Conservation (phyloP, 2,113 vertebrate genomes). For the Monopterus albus region DNA sequence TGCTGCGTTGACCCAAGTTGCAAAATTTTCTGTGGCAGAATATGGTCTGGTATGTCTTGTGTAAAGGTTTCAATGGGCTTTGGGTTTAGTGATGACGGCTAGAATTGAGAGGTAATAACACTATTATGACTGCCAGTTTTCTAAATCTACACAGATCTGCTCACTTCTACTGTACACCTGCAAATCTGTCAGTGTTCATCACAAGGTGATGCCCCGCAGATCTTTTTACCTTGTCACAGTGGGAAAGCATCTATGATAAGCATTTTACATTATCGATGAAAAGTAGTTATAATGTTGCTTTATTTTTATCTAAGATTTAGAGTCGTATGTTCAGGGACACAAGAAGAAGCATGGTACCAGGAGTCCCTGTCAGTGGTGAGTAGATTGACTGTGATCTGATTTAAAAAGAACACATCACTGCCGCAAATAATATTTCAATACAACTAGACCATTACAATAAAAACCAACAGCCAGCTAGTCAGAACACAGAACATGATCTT, state of each 20-base stretch:
- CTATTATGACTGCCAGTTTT: neutral
- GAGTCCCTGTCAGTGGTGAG: constrained; percentile 85
- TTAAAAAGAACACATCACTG: too few relatives aligned
- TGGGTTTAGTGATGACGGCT: too few relatives aligned
- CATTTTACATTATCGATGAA: neutral
- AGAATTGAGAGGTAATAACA: neutral
- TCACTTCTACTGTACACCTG: neutral
- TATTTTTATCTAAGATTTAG: constrained; percentile 77
- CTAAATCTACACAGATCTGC: neutral
- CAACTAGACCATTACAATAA: neutral
- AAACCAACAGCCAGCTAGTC: neutral
- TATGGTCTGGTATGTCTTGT: too few relatives aligned
- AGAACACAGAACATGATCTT: neutral
- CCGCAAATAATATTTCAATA: too few relatives aligned
- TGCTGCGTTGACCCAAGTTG: too few relatives aligned
- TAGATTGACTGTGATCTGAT: neutral
- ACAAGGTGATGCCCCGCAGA: neutral
- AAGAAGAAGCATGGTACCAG: constrained; percentile 89
- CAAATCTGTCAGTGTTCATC: neutral
- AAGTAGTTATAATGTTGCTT: neutral
- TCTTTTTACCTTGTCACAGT: neutral
- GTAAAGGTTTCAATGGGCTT: too few relatives aligned
- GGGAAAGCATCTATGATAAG: neutral
- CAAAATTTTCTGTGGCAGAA: too few relatives aligned
- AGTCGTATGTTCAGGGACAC: constrained; percentile 85